Evolutionary conservation across 2,113 vertebrate species (phyloP).

Genomic region (Neolamprologus hecqui): DNA sequence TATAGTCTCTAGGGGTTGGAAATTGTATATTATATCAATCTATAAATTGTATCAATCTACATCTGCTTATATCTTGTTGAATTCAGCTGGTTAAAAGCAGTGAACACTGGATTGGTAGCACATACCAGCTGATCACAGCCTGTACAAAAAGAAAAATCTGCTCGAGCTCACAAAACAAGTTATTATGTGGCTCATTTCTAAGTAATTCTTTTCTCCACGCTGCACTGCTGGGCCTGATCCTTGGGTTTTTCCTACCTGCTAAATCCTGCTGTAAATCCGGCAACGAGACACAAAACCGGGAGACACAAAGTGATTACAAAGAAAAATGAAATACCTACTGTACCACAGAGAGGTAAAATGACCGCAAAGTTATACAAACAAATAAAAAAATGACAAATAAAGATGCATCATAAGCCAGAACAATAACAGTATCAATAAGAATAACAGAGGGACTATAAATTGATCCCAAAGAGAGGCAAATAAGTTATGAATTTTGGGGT

Average conservation of each 20-base stretch:
- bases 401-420: background rate
- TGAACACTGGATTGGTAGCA: background rate
- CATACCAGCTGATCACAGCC: background rate
- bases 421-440: background rate
- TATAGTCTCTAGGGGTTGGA: background rate
- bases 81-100: background rate
- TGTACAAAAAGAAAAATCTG: background rate
- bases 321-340: background rate
- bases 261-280: background rate
- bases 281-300: background rate
- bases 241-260: background rate
- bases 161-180: background rate
- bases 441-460: background rate
- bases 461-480: background rate
- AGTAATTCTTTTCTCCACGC: background rate
- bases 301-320: background rate
- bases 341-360: background rate
- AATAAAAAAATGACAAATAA: background rate
- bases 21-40: background rate
- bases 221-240: background rate
- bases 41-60: background rate
- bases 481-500: background rate
- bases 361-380: background rate
- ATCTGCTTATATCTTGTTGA: background rate
- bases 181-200: background rate